These are phyloP conservation scores for Conger conger DNA, from an alignment of 2,113 vertebrate species.

Conservation along the genomic window DNA sequence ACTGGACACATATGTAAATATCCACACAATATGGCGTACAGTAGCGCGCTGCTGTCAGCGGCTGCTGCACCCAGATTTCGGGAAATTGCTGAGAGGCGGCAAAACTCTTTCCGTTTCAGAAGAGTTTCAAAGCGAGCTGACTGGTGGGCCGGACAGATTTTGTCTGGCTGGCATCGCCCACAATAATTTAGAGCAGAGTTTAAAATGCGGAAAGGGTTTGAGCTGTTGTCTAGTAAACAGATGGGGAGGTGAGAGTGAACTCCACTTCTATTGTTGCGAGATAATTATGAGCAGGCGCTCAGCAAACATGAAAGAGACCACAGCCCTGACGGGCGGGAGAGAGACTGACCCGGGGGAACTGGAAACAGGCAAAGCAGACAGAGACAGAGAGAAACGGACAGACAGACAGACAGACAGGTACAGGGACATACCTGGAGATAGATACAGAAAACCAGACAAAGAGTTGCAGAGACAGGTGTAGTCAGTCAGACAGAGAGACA, in stretches of 20 bases:
- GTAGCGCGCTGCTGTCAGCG: conserved; percentile 56
- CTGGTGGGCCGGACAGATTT: neutral
- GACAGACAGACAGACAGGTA: conserved; percentile 7
- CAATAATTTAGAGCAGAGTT: neutral
- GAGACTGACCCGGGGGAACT: neutral
- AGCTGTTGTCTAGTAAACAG: neutral
- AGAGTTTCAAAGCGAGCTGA: neutral
- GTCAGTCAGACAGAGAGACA: neutral
- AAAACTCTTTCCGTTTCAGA: neutral
- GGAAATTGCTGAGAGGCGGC: conserved; percentile 14
- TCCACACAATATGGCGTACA: conserved; percentile 55
- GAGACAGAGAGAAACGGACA: neutral
- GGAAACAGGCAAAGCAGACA: neutral
- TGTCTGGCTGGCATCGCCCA: neutral
- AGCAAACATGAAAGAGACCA: conserved; percentile 11
- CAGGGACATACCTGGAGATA: neutral
- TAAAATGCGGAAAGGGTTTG: neutral
- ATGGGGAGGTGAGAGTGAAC: neutral
- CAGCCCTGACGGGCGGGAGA: neutral
- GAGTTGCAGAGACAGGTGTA: neutral
- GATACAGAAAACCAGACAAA: conserved; percentile 19
- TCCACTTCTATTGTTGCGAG: neutral
- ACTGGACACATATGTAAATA: conserved; percentile 70
- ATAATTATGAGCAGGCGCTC: neutral
- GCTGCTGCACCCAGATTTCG: conserved; percentile 35